phyloP scores from a whole-genome alignment of 2,888 invertebrate genomes.

The Achlya flavicornis region DNA sequence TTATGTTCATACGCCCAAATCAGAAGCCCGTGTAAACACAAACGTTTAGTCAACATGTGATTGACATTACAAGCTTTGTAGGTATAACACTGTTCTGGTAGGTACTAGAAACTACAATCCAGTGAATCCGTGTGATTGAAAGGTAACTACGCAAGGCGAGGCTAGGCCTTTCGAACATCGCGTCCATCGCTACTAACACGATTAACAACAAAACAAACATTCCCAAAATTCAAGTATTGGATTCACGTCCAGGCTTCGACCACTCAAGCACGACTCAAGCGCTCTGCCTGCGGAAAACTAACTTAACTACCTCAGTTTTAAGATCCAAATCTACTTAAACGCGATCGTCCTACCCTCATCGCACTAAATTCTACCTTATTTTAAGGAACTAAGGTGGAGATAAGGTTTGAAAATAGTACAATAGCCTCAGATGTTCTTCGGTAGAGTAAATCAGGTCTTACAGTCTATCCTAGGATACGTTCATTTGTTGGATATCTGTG shows the following conservation, averaged over 20 bases:
- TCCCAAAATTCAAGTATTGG: constrained; percentile 44
- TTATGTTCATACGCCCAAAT: too few species aligned
- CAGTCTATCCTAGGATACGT: constrained; percentile 23
- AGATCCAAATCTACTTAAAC: constrained; percentile 11
- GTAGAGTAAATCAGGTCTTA: constrained; percentile 4
- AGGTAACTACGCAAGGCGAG: background rate
- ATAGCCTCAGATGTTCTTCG: background rate
- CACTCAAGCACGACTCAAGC: background rate
- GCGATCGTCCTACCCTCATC: background rate
- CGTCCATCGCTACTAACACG: constrained; percentile 27
- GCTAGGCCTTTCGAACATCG: constrained; percentile 11
- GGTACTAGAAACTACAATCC: constrained; percentile 4
- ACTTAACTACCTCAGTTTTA: constrained; percentile 17
- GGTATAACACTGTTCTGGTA: background rate
- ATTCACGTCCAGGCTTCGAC: constrained; percentile 22
- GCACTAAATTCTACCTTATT: background rate
- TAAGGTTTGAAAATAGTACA: background rate
- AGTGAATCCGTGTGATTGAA: background rate
- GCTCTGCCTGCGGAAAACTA: background rate
- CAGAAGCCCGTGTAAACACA: too few species aligned
- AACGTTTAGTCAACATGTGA: background rate
- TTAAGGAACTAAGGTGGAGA: background rate
- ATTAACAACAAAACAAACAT: constrained; percentile 41
- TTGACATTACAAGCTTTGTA: constrained; percentile 14
- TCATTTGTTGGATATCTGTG: constrained; percentile 32